Evolutionary conservation across 2,113 vertebrate species (phyloP), one percentile per base, ranked within the genome.

Genomic region (Zosterops pallidus): DNA sequence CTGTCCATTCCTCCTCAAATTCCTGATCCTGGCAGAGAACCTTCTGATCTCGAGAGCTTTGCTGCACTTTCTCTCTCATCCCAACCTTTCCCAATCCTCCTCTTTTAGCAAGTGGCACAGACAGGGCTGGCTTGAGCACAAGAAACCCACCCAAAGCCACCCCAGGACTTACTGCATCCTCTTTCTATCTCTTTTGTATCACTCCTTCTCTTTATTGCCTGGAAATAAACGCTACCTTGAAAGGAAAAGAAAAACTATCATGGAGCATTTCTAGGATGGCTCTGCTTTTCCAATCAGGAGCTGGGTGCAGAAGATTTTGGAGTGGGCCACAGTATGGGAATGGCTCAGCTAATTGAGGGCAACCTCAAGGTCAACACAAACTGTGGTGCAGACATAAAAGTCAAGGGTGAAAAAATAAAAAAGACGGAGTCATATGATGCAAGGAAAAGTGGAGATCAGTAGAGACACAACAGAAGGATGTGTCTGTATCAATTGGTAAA

Each of bases 201-300:
- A 26, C 46, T 78, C 42, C 63, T 90, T 33, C 89, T 84, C 78
- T 94, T 94, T 79, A 95, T 31, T 79, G 90, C 74, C 93, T 96
- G 82, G 95, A 96, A 96, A 95, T 89, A 95, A 93, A 95, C 81
- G 89, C 13, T 85, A 60, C 91, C 87, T 91, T 85, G 74, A 93
- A 94, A 89, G 44, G 78, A 63, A 87, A 94, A 95, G 90, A 96
- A 92, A 94, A 96, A 96, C 5, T 3, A 76, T 39, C 90, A 62
- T 9, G 46, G 53, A 55, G n/a, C 70, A 46, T 28, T 87, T 49
- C 69, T 49, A 21, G 65, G 41, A 72, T 39, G 37, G 37, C 37
- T 39, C 37, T 39, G 37, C 37, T 39, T 39, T 39, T 39, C 37
- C 37, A 39, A 39, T 39, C 37, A 39, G 37, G 37, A 39, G 37